A percentile compares a stretch with the other conserved stretches of the same genome.
phyloP scores from a whole-genome alignment of 1,140 invertebrate genomes.

The Drosophila bocki region DNA sequence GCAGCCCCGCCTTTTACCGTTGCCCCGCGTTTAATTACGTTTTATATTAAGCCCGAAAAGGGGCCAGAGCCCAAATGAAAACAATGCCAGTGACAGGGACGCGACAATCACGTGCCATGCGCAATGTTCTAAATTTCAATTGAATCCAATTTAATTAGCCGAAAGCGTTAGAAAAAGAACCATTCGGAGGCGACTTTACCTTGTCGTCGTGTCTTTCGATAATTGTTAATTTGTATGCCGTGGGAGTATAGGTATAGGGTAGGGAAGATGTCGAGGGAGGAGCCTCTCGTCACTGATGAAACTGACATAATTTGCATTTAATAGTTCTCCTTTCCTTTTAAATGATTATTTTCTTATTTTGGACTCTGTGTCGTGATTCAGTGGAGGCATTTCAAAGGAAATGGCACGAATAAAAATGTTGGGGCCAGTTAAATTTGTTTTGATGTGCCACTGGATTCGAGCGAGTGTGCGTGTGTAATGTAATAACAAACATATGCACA shows the following conservation, averaged over 20 bases:
- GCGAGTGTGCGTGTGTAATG: neutral
- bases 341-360: constrained; percentile 17
- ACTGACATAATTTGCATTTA: constrained; percentile 81
- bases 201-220: constrained; percentile 22
- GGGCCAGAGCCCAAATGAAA: constrained; percentile 34
- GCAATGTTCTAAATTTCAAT: constrained; percentile 81
- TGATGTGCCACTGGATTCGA: constrained; percentile 20
- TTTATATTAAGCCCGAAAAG: constrained; percentile 68
- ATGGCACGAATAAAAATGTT: constrained; percentile 30
- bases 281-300: constrained; percentile 45
- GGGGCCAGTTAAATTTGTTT: no score
- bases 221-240: constrained; percentile 75
- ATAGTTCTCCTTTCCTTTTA: constrained; percentile 49
- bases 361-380: constrained; percentile 35
- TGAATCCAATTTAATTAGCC: constrained; percentile 83
- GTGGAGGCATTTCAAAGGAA: constrained; percentile 34
- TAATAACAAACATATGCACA: constrained; percentile 38
- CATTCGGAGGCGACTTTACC: constrained; percentile 21
- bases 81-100: constrained; percentile 19
- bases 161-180: constrained; percentile 71
- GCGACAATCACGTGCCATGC: constrained; percentile 72
- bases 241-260: constrained; percentile 28
- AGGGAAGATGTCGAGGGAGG: constrained; percentile 1
- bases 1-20: constrained; percentile 61
- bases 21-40: constrained; percentile 71